Percentiles rank a stretch among this genome's conserved stretches.
phyloP scores from a whole-genome alignment of 2,113 vertebrate genomes.

The Poicephalus meyeri region DNA sequence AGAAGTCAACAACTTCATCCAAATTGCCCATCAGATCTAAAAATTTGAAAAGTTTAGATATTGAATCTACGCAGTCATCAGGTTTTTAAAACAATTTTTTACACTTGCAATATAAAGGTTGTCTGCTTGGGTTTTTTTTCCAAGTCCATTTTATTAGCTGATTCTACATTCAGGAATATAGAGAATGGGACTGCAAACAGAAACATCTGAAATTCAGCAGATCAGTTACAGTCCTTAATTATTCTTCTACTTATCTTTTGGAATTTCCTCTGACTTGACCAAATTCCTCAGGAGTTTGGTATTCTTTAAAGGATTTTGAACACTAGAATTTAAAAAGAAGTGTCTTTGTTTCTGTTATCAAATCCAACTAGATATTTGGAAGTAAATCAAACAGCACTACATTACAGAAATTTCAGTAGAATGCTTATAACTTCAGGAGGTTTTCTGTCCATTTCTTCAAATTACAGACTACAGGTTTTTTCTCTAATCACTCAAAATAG shows the following conservation, averaged over 20 bases:
- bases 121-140: background rate
- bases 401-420: background rate
- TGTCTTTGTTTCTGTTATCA: background rate
- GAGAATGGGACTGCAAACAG: background rate
- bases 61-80: background rate
- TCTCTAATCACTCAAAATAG: background rate
- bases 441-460: background rate
- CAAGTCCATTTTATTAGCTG: background rate
- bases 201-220: background rate
- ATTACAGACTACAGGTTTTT: background rate
- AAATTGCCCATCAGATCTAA: background rate
- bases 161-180: background rate
- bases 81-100: background rate
- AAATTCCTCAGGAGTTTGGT: background rate
- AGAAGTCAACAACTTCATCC: accelerated
- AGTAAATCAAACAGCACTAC: background rate
- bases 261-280: background rate
- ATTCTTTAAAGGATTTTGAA: background rate
- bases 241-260: background rate
- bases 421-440: background rate
- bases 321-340: background rate
- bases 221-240: background rate
- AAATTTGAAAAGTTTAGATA: background rate
- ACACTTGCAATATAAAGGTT: background rate
- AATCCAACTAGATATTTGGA: background rate